phyloP scores from a whole-genome alignment of 2,797 vertebrate species.

The Astyanax mexicanus region DNA sequence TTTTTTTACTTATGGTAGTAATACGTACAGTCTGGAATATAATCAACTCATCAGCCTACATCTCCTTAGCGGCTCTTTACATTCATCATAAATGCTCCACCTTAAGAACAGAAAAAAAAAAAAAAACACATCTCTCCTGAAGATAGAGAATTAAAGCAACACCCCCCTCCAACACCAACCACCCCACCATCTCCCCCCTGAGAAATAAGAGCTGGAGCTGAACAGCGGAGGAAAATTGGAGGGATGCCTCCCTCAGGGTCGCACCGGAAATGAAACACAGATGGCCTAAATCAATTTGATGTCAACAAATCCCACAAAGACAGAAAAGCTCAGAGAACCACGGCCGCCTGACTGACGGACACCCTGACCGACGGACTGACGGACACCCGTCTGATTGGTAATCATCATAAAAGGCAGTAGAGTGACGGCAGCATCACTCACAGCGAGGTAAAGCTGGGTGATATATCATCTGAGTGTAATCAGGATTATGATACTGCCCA shows the following conservation, averaged over 20 bases:
- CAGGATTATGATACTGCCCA: too few relatives aligned
- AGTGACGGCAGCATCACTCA: background rate
- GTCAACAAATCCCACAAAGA: conserved; percentile 61
- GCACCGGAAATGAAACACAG: conserved; percentile 70
- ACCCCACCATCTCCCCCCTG: background rate
- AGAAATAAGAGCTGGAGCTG: conserved; percentile 42
- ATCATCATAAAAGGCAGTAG: background rate
- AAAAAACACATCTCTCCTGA: conserved; percentile 21
- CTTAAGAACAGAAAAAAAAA: conserved; percentile 13
- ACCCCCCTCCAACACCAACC: too few relatives aligned
- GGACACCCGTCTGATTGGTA: background rate
- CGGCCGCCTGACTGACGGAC: background rate
- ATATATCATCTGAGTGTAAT: background rate
- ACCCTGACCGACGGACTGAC: background rate
- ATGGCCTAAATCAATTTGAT: conserved; percentile 67
- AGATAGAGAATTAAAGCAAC: conserved; percentile 32
- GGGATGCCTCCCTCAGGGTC: conserved; percentile 52
- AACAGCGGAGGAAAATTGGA: conserved; percentile 58
- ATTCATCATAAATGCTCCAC: background rate
- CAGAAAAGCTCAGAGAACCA: conserved; percentile 37
- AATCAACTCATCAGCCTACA: background rate
- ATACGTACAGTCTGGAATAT: background rate
- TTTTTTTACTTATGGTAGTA: background rate
- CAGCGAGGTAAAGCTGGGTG: background rate
- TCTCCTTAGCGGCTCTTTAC: background rate